Base-by-base conservation (phyloP, 2,113 vertebrate genomes). In the Dasyprocta punctata region DNA sequence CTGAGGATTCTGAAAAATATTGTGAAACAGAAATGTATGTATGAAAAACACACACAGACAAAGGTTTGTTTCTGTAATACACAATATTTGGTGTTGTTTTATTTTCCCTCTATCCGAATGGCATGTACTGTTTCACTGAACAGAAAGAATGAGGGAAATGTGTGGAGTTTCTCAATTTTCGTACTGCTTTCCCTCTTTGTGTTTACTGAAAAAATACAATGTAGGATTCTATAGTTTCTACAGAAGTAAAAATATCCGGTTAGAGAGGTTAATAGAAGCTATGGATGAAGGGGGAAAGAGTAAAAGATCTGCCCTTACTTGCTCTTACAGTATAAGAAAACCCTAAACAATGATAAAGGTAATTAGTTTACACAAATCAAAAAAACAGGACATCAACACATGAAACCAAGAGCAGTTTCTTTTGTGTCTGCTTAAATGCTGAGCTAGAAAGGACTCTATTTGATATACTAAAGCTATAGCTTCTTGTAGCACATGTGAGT, bases 1-100 rank as follows among this genome's bases (percentile, higher is more conserved):
- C 99, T 28, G 99, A 99, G 81, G 99, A 99, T 97, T 99, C 99
- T 99, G 98, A 83, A 98, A 98, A 96, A 97, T 41, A 98, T 63
- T 71, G 30, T 47, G 30, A 98, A 96, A 60, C 1, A 92, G 4
- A 97, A 30, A 58, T 24, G 5, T 90, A 86, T 95, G 96, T 14
- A 69, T 49, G 20, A 89, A 67, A 94, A 96, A 44, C 44, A 11
- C 60, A 38, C 33, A 97, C 87, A 90, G 38, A 22, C 36, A 30
- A 92, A 33, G 54, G 13, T 30, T 14, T 5, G 38, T 77, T 77
- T 90, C 63, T 81, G 78, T 58, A 75, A 61, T 10, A 83, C 7
- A 71, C 1, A 85, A 26, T 65, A 73, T 4, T 38, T 0, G 26
- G 41, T 61, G 86, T 17, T 30, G 16, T 36, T 3, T 17, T 28